Evolutionary conservation across 1,140 invertebrate species (phyloP).

Genomic region (Gerris buenoi): DNA sequence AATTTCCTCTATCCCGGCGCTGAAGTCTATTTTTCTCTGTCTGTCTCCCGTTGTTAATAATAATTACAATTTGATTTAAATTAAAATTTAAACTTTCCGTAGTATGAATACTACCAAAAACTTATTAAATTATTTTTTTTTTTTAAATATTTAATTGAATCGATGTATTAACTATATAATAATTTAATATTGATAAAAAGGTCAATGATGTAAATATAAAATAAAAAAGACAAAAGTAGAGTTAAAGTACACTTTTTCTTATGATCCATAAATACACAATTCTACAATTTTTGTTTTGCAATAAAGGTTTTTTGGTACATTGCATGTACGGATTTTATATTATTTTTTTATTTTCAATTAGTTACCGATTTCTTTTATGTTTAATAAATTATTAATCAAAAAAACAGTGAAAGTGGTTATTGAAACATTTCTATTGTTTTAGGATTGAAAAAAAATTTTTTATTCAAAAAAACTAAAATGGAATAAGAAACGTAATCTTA

Average conservation of each 20-base stretch:
- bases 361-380: slow-evolving; percentile 19
- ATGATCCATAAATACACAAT: slow-evolving; percentile 24
- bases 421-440: slow-evolving; percentile 12
- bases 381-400: slow-evolving; percentile 18
- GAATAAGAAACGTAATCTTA: neutral
- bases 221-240: neutral
- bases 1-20: no score
- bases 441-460: slow-evolving; percentile 13
- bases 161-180: no score
- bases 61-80: no score
- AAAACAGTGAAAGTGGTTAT: slow-evolving; percentile 14
- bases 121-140: no score
- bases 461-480: neutral
- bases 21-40: no score
- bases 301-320: slow-evolving; percentile 20
- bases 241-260: slow-evolving; percentile 1
- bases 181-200: no score
- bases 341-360: neutral
- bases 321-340: slow-evolving; percentile 16
- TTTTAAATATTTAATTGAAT: no score
- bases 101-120: no score
- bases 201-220: no score
- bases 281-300: slow-evolving; percentile 20
- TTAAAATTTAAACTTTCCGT: no score
- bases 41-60: no score